Base-by-base conservation (phyloP, 2,113 vertebrate genomes). In the Corvus cornix region DNA sequence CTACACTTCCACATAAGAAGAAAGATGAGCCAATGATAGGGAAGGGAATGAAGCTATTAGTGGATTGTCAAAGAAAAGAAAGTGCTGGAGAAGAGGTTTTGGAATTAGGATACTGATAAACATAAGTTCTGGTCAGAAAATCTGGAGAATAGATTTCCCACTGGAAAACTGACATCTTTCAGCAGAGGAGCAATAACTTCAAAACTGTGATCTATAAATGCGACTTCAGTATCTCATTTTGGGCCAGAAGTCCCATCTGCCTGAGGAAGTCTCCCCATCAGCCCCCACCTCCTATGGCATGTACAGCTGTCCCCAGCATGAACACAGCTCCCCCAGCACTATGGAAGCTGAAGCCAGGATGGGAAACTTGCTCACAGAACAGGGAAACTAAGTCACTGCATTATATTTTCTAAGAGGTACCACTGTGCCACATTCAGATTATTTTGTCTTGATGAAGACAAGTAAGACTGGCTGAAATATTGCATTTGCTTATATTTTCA, bases 41-140 rank as follows among this genome's bases (percentile, higher is more conserved):
- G 31, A 68, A 96, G 89, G 80, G 76, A 87, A 93, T 95, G 80
- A 96, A 94, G 84, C 96, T 75, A 87, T 92, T 77, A 87, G 95
- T 43, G 46, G 73, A 80, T 75, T 80, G 66, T 95, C 92, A 84
- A 81, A 73, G 80, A 63, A 93, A 95, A 95, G 51, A 49, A 93
- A 95, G 75, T 84, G 84, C 37, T 87, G 73, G 85, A 92, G 80
- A 93, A 91, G 67, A 95, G 88, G 59, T 68, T 95, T 95, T 68
- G 69, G 91, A 93, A 96, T 84, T 89, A 95, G 72, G 52, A 90
- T 52, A 63, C 64, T 83, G 75, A 95, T 95, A 90, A 96, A 94
- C 90, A 90, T 94, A 86, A 89, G 43, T 92, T 80, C 74, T 96
- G 53, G 49, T 82, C 83, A 92, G 86, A 87, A 95, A 89, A 89